Evolutionary conservation across 2,888 invertebrate species (phyloP).

Genomic region (Hylaea fasciaria): DNA sequence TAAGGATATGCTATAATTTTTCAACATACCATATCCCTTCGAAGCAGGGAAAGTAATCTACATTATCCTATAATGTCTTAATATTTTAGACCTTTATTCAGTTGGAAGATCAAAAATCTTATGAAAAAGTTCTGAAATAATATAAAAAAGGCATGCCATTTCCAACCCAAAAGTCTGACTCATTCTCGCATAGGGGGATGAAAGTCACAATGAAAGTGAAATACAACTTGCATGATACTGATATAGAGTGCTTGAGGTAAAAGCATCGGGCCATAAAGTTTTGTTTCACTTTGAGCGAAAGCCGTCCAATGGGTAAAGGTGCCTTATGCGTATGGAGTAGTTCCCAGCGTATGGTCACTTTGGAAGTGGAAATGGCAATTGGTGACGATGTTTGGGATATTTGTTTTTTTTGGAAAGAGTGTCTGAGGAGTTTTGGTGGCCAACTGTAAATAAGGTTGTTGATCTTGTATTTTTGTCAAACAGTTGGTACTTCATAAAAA

Average conservation of each 20-base stretch:
- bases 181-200: conserved; percentile 39
- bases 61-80: too few relatives aligned
- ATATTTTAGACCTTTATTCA: too few relatives aligned
- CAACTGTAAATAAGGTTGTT: too few relatives aligned
- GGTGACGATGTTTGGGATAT: conserved; percentile 11
- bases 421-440: neutral
- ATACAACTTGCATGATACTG: conserved; percentile 30
- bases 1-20: too few relatives aligned
- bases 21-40: too few relatives aligned
- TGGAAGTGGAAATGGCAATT: conserved; percentile 22
- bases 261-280: conserved; percentile 58
- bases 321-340: conserved; percentile 32
- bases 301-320: conserved; percentile 36
- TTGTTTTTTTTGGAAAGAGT: conserved; percentile 4
- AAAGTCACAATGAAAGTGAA: conserved; percentile 50
- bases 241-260: conserved; percentile 50
- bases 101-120: too few relatives aligned
- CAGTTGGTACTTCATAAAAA: too few relatives aligned
- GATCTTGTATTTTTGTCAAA: too few relatives aligned
- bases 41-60: too few relatives aligned
- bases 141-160: conserved; percentile 10
- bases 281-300: conserved; percentile 50
- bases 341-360: conserved; percentile 12
- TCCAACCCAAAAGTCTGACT: conserved; percentile 18
- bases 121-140: neutral